Conservation (phyloP, 2,797 vertebrate genomes). For the Xerus rutilus region DNA sequence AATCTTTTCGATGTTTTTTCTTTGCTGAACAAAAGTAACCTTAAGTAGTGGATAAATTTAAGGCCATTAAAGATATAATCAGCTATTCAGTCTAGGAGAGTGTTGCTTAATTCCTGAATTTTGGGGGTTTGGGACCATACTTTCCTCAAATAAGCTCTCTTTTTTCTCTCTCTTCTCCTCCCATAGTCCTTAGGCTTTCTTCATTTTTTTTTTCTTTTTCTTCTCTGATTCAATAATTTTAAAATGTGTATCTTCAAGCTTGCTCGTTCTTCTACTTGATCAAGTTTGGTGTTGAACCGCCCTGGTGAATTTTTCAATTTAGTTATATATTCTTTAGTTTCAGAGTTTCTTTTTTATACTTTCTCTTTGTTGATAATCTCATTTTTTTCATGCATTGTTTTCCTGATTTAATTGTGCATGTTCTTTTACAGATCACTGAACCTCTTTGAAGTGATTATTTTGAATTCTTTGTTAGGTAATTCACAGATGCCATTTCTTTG, state of each 20-base stretch:
- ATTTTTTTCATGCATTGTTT: neutral
- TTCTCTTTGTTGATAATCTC: too few species aligned
- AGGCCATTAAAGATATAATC: neutral
- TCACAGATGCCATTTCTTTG: neutral
- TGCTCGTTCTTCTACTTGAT: neutral
- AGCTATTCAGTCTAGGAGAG: neutral
- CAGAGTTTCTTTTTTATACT: neutral
- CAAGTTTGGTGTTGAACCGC: too few species aligned
- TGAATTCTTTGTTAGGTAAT: neutral
- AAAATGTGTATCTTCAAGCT: neutral
- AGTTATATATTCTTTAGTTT: too few species aligned
- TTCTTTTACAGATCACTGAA: neutral
- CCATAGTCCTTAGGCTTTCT: neutral
- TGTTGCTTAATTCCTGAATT: neutral
- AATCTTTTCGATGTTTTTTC: neutral
- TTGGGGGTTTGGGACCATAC: neutral
- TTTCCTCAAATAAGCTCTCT: neutral
- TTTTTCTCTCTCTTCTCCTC: neutral
- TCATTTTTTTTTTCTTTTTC: neutral
- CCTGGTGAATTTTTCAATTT: too few species aligned
- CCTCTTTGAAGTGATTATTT: neutral
- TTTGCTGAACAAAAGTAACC: neutral
- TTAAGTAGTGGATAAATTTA: neutral
- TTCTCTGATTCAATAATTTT: neutral
- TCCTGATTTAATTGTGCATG: neutral